These are phyloP conservation scores for Tretioscincus oriximinensis DNA, from an alignment of 2,113 vertebrate genomes.

Conservation along the genomic window DNA sequence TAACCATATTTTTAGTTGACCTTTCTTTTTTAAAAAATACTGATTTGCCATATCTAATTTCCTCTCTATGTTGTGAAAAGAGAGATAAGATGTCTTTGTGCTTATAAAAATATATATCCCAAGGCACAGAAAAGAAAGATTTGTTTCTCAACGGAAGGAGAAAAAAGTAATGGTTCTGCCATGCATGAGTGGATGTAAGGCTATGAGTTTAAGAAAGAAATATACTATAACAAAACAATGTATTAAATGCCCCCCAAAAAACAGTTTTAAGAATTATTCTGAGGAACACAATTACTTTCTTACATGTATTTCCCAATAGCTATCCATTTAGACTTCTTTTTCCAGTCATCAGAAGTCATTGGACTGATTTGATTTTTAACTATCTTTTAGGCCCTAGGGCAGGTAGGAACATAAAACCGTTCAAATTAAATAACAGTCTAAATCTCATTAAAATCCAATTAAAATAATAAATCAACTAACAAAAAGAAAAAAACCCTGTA, in stretches of 20 bases:
- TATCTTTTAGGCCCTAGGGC: too few species aligned
- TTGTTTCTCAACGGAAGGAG: not conserved
- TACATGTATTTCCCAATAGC: not conserved
- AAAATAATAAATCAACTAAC: too few species aligned
- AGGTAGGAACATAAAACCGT: too few species aligned
- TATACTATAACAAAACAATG: not conserved
- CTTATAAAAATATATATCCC: constrained; percentile 14
- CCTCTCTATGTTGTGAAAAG: not conserved
- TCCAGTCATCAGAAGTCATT: not conserved
- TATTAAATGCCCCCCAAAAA: not conserved
- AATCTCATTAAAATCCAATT: too few species aligned
- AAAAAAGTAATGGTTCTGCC: constrained; percentile 16
- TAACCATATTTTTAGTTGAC: not conserved
- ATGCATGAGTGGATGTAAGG: not conserved
- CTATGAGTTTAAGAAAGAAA: constrained; percentile 18
- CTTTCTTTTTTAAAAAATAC: not conserved
- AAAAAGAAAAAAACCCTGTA: too few species aligned
- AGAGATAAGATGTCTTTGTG: constrained; percentile 14
- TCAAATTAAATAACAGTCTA: too few species aligned
- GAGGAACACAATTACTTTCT: not conserved
- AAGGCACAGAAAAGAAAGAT: constrained; percentile 9
- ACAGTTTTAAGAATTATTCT: not conserved
- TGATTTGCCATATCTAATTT: constrained; percentile 12
- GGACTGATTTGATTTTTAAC: too few species aligned
- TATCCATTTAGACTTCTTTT: not conserved